Base-by-base conservation (phyloP, 2,797 vertebrate species). In the Pristis pectinata region DNA sequence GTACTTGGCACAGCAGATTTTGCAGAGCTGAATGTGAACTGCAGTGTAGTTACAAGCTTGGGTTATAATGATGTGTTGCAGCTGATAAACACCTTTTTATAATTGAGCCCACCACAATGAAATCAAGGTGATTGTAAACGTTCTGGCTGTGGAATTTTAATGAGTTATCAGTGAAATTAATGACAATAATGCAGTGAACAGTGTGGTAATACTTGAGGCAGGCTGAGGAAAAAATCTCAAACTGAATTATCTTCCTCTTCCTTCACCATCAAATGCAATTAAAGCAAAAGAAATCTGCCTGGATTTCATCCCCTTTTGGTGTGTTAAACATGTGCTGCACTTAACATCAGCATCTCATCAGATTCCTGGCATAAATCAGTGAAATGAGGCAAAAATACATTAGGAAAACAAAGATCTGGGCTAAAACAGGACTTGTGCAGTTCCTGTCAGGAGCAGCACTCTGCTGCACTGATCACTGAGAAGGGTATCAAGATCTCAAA, bases 121-220 rank as follows among this genome's bases (percentile, higher is more conserved):
- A 74, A 92, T 94, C 70, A 76, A 94, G 70, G 92, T 94, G 70
- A 94, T 93, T 53, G 70, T 74, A 74, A 74, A 44, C 56, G 53
- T 94, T 76, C 44, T 53, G 70, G 10, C 22, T 72, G 70, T 72
- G 41, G 70, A 94, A 93, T 93, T 74, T 74, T 74, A 94, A 94
- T 72, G 70, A 74, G 67, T 67, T 94, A 53, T 94, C 27, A 56
- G 30, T 74, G 15, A n/a, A 74, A 49, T 53, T 49, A 94, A 94
- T n/a, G 27, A 30, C 49, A n/a, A 76, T 15, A 74, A n/a, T 30
- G 13, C 4, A 9, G 10, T 37, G 22, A 93, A 44, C 7, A 9
- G 27, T 94, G 70, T 8, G 15, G 27, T 22, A 30, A 94, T 94
- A 49, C 13, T 94, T 44, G 67, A 89, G 91, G 61, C 59, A 64